phyloP scores from a whole-genome alignment of 2,797 vertebrate genomes.

The Neopelma chrysocephalum region DNA sequence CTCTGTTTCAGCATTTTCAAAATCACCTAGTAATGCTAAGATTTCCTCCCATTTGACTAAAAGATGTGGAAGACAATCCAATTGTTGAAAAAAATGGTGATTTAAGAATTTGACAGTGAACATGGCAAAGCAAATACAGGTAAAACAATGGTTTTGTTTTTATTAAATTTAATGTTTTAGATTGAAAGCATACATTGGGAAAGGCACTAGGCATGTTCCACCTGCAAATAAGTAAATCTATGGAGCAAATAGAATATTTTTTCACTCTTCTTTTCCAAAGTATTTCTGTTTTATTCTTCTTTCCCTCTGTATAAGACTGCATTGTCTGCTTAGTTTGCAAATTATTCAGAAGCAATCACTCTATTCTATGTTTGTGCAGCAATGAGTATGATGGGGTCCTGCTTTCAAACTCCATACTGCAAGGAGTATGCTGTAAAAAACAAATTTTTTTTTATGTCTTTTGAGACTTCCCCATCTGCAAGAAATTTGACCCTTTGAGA shows the following conservation, averaged over 20 bases:
- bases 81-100: neutral
- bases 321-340: neutral
- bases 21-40: neutral
- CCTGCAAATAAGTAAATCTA: neutral
- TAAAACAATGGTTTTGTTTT: neutral
- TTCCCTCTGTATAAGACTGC: neutral
- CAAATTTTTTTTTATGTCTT: neutral
- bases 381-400: neutral
- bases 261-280: neutral
- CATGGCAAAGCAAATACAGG: neutral
- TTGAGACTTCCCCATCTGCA: neutral
- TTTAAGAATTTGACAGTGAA: neutral
- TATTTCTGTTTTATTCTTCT: neutral
- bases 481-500: neutral
- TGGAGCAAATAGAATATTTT: neutral
- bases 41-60: neutral
- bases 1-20: neutral
- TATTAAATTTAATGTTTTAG: neutral
- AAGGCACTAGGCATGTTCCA: neutral
- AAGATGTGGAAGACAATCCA: neutral
- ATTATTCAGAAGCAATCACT: neutral
- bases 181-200: neutral
- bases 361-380: neutral
- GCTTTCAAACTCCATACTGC: neutral
- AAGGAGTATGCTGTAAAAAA: neutral